phyloP scores from a whole-genome alignment of 1,140 invertebrate genomes.

The Rhynchophorus ferrugineus region DNA sequence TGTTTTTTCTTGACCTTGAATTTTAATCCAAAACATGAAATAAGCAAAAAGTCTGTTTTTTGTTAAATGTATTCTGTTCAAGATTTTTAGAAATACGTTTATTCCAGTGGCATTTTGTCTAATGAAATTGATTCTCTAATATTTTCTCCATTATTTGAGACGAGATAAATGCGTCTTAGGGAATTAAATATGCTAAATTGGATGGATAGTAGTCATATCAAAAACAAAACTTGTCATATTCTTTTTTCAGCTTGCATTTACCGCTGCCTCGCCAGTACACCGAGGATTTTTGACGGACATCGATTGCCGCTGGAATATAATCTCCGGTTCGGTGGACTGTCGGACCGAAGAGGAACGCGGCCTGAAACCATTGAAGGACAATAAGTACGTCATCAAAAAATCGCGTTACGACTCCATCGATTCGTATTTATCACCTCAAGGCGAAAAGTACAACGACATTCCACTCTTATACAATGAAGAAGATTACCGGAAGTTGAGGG shows the following conservation, averaged over 20 bases:
- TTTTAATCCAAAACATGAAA: too few species aligned
- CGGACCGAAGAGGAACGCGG: conserved; percentile 91
- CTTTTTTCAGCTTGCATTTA: conserved; percentile 73
- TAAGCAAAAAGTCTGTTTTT: too few species aligned
- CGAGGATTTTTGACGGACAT: conserved; percentile 89
- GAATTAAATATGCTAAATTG: too few species aligned
- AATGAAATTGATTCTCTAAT: too few species aligned
- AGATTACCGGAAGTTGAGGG: conserved; percentile 72
- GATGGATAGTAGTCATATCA: too few species aligned
- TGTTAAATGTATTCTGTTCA: too few species aligned
- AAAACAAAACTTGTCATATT: too few species aligned
- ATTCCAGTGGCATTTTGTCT: too few species aligned
- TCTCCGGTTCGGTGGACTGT: conserved; percentile 91
- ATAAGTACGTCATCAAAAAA: conserved; percentile 86
- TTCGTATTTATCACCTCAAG: conserved; percentile 85
- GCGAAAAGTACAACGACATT: conserved; percentile 88
- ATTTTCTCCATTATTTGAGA: too few species aligned
- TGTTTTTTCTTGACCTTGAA: too few species aligned
- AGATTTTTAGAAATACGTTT: too few species aligned
- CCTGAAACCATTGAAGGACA: conserved; percentile 61
- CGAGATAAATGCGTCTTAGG: too few species aligned
- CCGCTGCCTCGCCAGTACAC: conserved; percentile 91
- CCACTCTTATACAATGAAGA: conserved; percentile 78
- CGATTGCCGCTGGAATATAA: conserved; percentile 96
- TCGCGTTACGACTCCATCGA: conserved; percentile 97